Evolutionary conservation across 2,888 invertebrate genomes (phyloP).

Genomic region (Ormyrus rosae): DNA sequence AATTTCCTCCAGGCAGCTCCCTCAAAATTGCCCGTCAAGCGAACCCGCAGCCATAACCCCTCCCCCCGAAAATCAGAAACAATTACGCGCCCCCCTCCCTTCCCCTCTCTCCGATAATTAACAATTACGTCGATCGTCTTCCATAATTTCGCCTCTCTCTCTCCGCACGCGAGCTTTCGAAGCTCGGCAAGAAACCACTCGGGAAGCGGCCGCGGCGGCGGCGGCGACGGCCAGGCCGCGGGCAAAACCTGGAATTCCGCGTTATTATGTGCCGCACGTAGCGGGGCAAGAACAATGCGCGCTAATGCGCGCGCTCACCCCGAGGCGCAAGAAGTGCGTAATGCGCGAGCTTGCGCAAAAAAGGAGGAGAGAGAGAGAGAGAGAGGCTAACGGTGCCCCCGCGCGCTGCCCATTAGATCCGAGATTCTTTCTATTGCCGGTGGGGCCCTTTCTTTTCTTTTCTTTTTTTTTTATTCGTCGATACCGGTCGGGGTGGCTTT

Average conservation of each 20-base stretch:
- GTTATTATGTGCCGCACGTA: conserved; percentile 53
- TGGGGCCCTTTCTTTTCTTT: too few relatives aligned
- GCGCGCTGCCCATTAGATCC: too few relatives aligned
- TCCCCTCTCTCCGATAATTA: background rate
- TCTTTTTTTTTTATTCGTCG: too few relatives aligned
- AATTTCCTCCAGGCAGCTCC: too few relatives aligned
- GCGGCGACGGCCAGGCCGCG: background rate
- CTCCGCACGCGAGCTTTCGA: background rate
- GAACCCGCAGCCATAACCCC: too few relatives aligned
- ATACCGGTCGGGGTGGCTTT: too few relatives aligned
- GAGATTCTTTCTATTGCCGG: too few relatives aligned
- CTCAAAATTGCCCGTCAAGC: too few relatives aligned
- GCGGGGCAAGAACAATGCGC: conserved; percentile 52
- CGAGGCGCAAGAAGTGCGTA: conserved; percentile 53
- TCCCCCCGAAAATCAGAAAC: too few relatives aligned
- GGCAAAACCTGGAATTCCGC: conserved; percentile 43
- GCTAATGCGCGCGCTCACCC: conserved; percentile 51
- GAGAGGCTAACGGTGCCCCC: background rate
- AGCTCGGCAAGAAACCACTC: conserved; percentile 17
- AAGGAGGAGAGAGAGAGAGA: conserved; percentile 7
- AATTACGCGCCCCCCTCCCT: background rate
- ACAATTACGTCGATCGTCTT: background rate
- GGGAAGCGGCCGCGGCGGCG: background rate
- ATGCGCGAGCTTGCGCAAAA: conserved; percentile 7
- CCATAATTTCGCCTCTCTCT: background rate